These are phyloP conservation scores for Limnephilus auricula DNA, from an alignment of 2,888 invertebrate genomes.

Conservation along the genomic window DNA sequence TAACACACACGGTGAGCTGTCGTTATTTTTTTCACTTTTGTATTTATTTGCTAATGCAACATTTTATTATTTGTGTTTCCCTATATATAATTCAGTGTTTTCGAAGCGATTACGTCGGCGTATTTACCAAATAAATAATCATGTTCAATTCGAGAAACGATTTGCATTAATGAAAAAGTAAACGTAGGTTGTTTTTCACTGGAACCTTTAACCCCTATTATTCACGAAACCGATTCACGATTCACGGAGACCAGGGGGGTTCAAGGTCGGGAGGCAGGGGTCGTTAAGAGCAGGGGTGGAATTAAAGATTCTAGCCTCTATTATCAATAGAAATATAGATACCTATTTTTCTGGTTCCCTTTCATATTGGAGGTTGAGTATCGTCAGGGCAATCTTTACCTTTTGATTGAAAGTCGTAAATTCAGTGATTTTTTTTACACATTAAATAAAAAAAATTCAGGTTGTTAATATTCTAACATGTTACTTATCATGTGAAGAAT, in stretches of 20 bases:
- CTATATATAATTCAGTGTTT: background rate
- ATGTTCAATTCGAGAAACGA: background rate
- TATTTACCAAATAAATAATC: background rate
- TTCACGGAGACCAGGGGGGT: background rate
- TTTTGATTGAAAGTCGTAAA: background rate
- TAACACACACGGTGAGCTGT: background rate
- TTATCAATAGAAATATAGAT: background rate
- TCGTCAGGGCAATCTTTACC: background rate
- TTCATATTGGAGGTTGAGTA: background rate
- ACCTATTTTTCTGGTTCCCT: background rate
- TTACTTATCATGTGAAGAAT: too few species aligned
- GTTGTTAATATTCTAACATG: too few species aligned
- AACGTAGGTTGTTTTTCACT: background rate
- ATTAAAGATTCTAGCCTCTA: background rate
- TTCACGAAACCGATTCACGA: background rate
- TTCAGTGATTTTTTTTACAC: background rate
- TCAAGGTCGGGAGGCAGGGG: background rate
- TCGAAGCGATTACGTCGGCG: background rate
- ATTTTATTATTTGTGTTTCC: background rate
- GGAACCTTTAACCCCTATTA: background rate
- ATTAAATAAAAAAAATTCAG: background rate
- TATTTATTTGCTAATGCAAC: background rate
- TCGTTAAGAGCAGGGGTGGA: background rate
- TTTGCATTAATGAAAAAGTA: background rate
- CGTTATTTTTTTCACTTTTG: background rate